These are phyloP conservation scores for Drosophila anomalata DNA, from an alignment of 2,888 invertebrate species.

Conservation along the genomic window DNA sequence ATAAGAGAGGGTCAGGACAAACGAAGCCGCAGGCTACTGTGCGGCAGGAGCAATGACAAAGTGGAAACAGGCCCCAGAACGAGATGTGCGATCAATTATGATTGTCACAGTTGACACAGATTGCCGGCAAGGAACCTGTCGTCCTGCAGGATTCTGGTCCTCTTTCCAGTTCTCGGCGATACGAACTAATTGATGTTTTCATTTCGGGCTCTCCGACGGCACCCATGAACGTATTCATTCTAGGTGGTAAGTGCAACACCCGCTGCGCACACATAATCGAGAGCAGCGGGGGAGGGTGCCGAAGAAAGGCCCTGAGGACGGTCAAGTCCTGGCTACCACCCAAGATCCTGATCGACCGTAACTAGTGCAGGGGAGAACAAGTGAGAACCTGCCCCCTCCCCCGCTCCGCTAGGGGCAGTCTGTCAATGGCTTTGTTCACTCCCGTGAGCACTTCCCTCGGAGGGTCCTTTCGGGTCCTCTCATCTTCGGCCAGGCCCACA, in stretches of 20 bases:
- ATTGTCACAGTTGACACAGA: conserved; percentile 79
- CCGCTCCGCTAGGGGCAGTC: conserved; percentile 35
- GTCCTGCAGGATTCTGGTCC: conserved; percentile 9
- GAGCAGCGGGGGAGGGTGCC: conserved; percentile 47
- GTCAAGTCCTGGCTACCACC: conserved; percentile 34
- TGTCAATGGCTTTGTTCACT: conserved; percentile 76
- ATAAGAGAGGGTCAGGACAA: conserved; percentile 38
- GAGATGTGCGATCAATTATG: conserved; percentile 72
- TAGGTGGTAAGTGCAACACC: conserved; percentile 82
- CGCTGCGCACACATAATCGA: conserved; percentile 82
- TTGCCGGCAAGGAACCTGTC: conserved; percentile 35
- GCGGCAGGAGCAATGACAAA: conserved; percentile 45
- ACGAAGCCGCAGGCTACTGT: conserved; percentile 76
- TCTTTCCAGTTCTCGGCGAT: conserved; percentile 46
- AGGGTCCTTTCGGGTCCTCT: conserved; percentile 56
- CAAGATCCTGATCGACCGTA: conserved; percentile 39
- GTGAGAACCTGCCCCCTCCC: conserved; percentile 19
- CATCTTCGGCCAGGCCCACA: conserved; percentile 65
- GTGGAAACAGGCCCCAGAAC: conserved; percentile 48
- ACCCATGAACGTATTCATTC: conserved; percentile 65
- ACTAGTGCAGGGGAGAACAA: conserved; percentile 55
- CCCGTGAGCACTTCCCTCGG: conserved; percentile 37
- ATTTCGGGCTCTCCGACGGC: conserved; percentile 57
- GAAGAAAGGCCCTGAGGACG: conserved; percentile 14
- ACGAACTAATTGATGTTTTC: conserved; percentile 79